Conservation (phyloP, 1,140 invertebrate genomes). For the Bilobella aurantiaca region DNA sequence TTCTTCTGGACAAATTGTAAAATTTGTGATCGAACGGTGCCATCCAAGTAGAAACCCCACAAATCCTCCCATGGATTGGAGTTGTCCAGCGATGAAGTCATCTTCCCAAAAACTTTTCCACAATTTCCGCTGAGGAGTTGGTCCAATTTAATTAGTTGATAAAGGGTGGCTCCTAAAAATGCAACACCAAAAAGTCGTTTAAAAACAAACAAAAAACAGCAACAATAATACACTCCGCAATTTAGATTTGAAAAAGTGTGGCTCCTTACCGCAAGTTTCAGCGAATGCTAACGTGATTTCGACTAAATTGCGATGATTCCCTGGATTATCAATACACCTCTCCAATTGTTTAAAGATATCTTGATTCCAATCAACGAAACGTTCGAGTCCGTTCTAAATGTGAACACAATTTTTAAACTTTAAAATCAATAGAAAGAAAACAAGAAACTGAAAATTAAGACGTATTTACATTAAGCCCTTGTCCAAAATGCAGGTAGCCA, state of each 20-base stretch:
- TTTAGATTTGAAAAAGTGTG: no score
- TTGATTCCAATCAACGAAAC: constrained; percentile 29
- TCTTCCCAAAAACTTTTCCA: constrained; percentile 8
- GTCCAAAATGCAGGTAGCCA: constrained; percentile 31
- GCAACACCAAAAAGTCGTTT: no score
- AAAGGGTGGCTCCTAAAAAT: constrained; percentile 24
- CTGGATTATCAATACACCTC: constrained; percentile 20
- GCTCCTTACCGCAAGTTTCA: constrained; percentile 26
- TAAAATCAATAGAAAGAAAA: background rate
- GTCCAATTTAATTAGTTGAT: constrained; percentile 27
- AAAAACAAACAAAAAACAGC: no score
- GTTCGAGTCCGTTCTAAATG: constrained; percentile 28
- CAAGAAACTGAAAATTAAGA: background rate
- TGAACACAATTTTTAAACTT: constrained; percentile 5
- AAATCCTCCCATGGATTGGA: constrained; percentile 22
- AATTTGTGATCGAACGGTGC: constrained; percentile 20
- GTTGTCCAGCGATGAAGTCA: constrained; percentile 10
- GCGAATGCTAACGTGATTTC: constrained; percentile 29
- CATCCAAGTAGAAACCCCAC: constrained; percentile 23
- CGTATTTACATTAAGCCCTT: constrained; percentile 31
- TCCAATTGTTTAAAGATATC: constrained; percentile 26
- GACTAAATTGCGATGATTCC: constrained; percentile 22
- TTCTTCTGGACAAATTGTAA: constrained; percentile 31
- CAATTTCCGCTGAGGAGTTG: constrained; percentile 24
- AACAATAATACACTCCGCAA: no score